Evolutionary conservation across 1,140 invertebrate genomes (phyloP), one percentile per base, ranked within the genome.

Genomic region (Stegodyphus dumicola): DNA sequence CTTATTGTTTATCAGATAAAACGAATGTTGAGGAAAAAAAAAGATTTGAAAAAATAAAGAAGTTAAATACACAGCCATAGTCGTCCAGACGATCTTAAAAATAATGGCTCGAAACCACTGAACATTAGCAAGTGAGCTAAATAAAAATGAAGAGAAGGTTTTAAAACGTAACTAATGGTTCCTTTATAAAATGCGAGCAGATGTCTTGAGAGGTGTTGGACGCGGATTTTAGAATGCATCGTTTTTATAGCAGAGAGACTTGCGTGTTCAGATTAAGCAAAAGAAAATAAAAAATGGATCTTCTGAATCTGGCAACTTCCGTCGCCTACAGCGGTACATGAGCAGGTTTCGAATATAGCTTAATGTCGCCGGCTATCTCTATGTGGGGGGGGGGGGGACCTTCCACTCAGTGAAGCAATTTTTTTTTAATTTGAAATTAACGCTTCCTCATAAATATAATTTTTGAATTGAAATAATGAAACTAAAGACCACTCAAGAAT

Each of bases 221-320:
- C 49, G 6, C 18, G 48, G 49, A 15, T 17, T 48, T 7, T 0
- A 33, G 60, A 83, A 66, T 52, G 60, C 49, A 66, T 64, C 54
- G 33, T 66, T 64, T 83, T 80, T 17, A 56, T 74, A 65, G n/a
- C 6, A 75, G 60, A 75, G 17, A 15, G 54, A 18, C 56, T 83
- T 83, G 79, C 79, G 69, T 83, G 79, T 83, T 83, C 49, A 18
- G 79, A 53, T 74, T 83, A 13, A 53, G 71, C 15, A 71, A 71
- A 49, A 71, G 9, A 48, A 83, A 66, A 33, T 53, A 65, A 66
- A 54, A 65, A 53, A 17, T 60, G 33, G 56, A 73, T 54, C 48
- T 73, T 65, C 15, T 10, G 56, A 54, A 83, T 51, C 71, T 83
- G 79, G 79, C 79, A 73, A 83, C 79, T 83, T 83, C 79, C 79